Evolutionary conservation across 2,888 invertebrate species (phyloP).

Genomic region (Myopa tessellatipennis): DNA sequence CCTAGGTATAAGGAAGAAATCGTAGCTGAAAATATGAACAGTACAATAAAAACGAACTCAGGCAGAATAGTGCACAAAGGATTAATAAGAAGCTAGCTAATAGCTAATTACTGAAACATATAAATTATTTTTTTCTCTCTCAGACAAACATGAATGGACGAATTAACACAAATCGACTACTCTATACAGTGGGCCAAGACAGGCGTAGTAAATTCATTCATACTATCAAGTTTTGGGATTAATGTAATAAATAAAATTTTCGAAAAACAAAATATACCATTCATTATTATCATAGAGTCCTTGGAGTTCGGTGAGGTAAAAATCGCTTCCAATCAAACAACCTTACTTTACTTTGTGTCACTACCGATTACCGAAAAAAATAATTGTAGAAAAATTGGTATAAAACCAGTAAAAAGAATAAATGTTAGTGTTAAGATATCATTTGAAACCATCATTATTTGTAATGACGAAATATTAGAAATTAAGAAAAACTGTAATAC

Average conservation of each 20-base stretch:
- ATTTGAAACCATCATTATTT: conserved; percentile 38
- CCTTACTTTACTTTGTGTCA: conserved; percentile 43
- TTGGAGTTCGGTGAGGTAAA: conserved; percentile 42
- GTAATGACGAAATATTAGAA: conserved; percentile 36
- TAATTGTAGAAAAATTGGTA: conserved; percentile 41
- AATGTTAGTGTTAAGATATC: conserved; percentile 42
- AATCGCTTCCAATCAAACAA: conserved; percentile 41
- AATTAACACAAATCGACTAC: conserved; percentile 42
- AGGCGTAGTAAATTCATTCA: conserved; percentile 46
- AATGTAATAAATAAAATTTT: conserved; percentile 40
- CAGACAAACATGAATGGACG: conserved; percentile 30
- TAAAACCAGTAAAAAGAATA: conserved; percentile 42
- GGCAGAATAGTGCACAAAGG: background rate
- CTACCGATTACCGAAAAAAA: conserved; percentile 37
- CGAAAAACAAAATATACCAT: conserved; percentile 43
- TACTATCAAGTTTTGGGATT: conserved; percentile 45
- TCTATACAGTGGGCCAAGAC: conserved; percentile 46
- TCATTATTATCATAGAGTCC: conserved; percentile 43
- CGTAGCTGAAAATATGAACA: conserved; percentile 36
- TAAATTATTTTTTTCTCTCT: too few species aligned
- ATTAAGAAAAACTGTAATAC: conserved; percentile 41
- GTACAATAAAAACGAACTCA: background rate
- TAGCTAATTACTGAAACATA: too few species aligned
- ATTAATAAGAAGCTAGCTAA: background rate
- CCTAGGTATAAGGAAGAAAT: conserved; percentile 43